phyloP scores from a whole-genome alignment of 2,113 vertebrate species.

The Rutilus rutilus region DNA sequence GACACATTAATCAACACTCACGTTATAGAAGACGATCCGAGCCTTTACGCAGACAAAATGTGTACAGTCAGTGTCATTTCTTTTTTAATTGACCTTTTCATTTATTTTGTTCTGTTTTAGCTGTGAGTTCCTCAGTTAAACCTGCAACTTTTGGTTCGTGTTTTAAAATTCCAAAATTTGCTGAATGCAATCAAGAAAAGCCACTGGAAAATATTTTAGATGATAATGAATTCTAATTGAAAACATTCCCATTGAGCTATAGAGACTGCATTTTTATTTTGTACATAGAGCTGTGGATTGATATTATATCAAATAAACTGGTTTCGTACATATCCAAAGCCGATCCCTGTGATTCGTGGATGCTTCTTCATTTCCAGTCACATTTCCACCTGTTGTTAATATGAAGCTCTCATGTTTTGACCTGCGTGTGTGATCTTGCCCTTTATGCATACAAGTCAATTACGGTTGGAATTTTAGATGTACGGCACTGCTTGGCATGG shows the following conservation, averaged over 20 bases:
- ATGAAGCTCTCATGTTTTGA: neutral
- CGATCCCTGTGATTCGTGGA: conserved; percentile 15
- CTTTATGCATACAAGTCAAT: neutral
- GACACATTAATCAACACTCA: neutral
- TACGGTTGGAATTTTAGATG: neutral
- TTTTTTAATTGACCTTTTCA: neutral
- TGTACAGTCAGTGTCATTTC: neutral
- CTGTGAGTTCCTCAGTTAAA: conserved; percentile 45
- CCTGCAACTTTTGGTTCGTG: conserved; percentile 32
- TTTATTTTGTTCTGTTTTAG: neutral
- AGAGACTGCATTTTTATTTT: conserved; percentile 76
- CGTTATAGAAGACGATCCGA: neutral
- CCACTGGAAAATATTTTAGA: conserved; percentile 45
- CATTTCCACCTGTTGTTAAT: neutral
- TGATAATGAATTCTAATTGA: conserved; percentile 61
- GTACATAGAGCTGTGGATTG: conserved; percentile 76
- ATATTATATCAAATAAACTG: conserved; percentile 80
- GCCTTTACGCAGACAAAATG: conserved; percentile 2
- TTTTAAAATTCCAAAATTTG: conserved; percentile 50
- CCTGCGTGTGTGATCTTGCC: conserved; percentile 10
- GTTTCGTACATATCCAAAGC: conserved; percentile 78
- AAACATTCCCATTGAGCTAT: conserved; percentile 69
- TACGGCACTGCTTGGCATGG: neutral
- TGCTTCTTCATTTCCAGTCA: neutral
- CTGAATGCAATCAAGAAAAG: conserved; percentile 55